Base-by-base conservation (phyloP, 2,888 invertebrate species). In the Imbricaverruca yamaguchii region DNA sequence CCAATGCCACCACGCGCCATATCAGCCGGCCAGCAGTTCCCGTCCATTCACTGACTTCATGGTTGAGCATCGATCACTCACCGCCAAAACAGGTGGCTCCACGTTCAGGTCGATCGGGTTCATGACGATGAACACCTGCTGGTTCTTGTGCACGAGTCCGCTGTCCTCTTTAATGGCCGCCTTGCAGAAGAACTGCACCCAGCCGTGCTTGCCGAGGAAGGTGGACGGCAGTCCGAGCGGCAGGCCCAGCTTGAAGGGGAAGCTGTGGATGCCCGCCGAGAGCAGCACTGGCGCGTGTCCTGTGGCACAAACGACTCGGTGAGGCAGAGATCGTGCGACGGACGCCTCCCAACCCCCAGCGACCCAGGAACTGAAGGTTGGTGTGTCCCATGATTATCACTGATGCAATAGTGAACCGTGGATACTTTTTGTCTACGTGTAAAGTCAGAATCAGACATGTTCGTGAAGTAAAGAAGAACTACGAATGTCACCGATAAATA, bases 81-180 rank as follows among this genome's bases (percentile, higher is more conserved):
- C 96, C 87, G 95, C 91, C 84, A 96, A 89, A 84, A 94, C 92
- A 12, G 94, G 92, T 69, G 95, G 94, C 87, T 96, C 96, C 87
- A 94, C 88, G 88, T 96, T 96, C 85, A 96, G 89, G 87, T 96
- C 96, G 84, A 96, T 95, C 8, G 96, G 96, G 87, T 95, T 96
- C 95, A 96, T 96, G 8, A 96, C 95, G 85, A 96, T 95, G 88
- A 96, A 96, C n/a, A 96, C 96, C 88, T 96, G 96, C 87, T 96
- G 96, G 87, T 96, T 96, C 88, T 96, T 96, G 87, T 96, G 96
- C 11, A 95, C 94, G 65, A 96, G 89, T 0, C 96, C 96, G 84
- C 92, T 93, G 12, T 95, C 94, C 85, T 96, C 96, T 80, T 95
- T 89, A 8, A 87, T 84, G 12, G 86, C 86, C 0, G 86, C 85